phyloP scores from a whole-genome alignment of 2,797 vertebrate species.

The Coreius guichenoti region DNA sequence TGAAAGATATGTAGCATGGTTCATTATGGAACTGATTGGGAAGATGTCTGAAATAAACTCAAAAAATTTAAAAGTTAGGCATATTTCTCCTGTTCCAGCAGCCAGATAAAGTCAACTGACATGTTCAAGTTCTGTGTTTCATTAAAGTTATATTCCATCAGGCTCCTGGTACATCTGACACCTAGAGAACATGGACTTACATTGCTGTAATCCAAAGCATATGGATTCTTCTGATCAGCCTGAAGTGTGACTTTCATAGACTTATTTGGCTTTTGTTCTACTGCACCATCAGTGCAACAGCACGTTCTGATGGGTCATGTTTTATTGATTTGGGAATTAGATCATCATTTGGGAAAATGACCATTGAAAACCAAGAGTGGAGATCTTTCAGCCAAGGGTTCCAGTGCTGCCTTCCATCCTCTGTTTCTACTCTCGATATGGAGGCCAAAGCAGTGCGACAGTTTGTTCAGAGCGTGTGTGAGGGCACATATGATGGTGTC shows the following conservation, averaged over 20 bases:
- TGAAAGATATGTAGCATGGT: not conserved
- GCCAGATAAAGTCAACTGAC: not conserved
- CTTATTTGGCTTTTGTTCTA: slow-evolving; percentile 59
- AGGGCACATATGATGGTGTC: slow-evolving; percentile 47
- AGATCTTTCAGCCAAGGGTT: slow-evolving; percentile 33
- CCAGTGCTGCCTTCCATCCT: slow-evolving; percentile 23
- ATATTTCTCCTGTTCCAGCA: not conserved
- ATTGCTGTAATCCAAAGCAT: slow-evolving; percentile 48
- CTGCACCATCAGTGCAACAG: slow-evolving; percentile 51
- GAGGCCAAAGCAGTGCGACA: slow-evolving; percentile 49
- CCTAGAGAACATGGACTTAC: slow-evolving; percentile 14
- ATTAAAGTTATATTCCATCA: slow-evolving; percentile 33
- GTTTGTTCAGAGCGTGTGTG: slow-evolving; percentile 46
- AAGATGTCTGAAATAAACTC: not conserved
- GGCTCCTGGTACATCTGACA: slow-evolving; percentile 41
- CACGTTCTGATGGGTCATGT: slow-evolving; percentile 35
- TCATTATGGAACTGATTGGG: not conserved
- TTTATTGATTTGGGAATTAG: slow-evolving; percentile 58
- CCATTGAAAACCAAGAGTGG: slow-evolving; percentile 53
- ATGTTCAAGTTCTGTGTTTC: slow-evolving; percentile 11
- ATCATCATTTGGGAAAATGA: slow-evolving; percentile 51
- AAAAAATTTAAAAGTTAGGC: not conserved
- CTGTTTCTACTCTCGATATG: slow-evolving; percentile 46
- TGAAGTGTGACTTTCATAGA: slow-evolving; percentile 57
- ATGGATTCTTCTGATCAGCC: slow-evolving; percentile 45